phyloP scores from a whole-genome alignment of 2,888 invertebrate species.

The Chrysomela aeneicollis region DNA sequence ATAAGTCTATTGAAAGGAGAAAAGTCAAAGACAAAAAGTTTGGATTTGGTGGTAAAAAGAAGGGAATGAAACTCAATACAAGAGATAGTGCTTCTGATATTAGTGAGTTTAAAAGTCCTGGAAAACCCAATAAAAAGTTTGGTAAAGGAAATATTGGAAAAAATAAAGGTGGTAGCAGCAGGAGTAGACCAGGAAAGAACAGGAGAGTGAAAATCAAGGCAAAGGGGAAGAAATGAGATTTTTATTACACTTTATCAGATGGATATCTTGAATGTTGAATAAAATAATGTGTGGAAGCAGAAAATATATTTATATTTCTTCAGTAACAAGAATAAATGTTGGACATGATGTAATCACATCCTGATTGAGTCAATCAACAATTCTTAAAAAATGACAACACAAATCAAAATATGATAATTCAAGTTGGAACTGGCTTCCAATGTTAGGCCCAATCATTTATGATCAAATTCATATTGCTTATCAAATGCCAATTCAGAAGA shows the following conservation, averaged over 20 bases:
- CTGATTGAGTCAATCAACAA: slow-evolving; percentile 14
- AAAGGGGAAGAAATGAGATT: slow-evolving; percentile 45
- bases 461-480: not conserved
- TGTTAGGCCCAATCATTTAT: too few relatives aligned
- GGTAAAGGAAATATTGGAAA: slow-evolving; percentile 38
- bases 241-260: not conserved
- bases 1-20: slow-evolving; percentile 63
- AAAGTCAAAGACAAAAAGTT: slow-evolving; percentile 84
- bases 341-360: slow-evolving; percentile 32
- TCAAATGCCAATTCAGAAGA: too few relatives aligned
- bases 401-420: not conserved
- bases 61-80: slow-evolving; percentile 87
- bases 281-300: slow-evolving; percentile 28
- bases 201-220: slow-evolving; percentile 60
- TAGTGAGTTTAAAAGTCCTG: slow-evolving; percentile 63
- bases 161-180: slow-evolving; percentile 33
- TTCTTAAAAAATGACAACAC: not conserved
- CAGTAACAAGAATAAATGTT: slow-evolving; percentile 35
- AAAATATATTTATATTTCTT: slow-evolving; percentile 37
- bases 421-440: not conserved
- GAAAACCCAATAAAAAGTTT: slow-evolving; percentile 49
- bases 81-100: slow-evolving; percentile 78
- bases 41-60: slow-evolving; percentile 96
- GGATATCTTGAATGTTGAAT: not conserved
- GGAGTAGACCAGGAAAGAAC: slow-evolving; percentile 61